Evolutionary conservation across 2,113 vertebrate genomes (phyloP), one percentile per base, ranked within the genome.

Genomic region (Agapornis roseicollis): DNA sequence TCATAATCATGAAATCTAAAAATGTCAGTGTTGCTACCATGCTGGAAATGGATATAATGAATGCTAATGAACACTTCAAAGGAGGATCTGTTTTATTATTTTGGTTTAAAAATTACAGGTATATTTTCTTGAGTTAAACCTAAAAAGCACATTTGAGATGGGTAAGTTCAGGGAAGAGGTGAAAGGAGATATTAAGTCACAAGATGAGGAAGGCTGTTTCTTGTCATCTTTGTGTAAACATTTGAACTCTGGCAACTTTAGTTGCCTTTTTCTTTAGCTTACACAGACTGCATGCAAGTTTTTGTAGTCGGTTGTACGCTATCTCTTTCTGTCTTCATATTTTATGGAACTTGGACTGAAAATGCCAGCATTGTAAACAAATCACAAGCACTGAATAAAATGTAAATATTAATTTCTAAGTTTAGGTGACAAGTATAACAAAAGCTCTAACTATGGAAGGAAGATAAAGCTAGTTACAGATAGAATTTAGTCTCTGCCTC

Each of bases 1-100:
- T 94, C 56, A 19, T 74, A 90, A 89, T 89, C 41, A 58, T 46
- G 80, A 92, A 93, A 91, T 89, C 65, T 87, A 42, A 87, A 87
- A 88, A 49, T 56, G 56, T 70, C 64, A 52, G 69, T 64, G 28
- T 49, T 1, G 5, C 56, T 84, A 17, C 44, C 0, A 1, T 24
- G 56, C 72, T 88, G 80, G 68, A 91, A 95, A 68, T 52, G 31
- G 56, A 64, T 90, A 76, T 69, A 88, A 81, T 79, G 65, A 44
- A 87, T 86, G 83, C n/a, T 92, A 87, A 89, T 90, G 56, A 93
- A 90, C n/a, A 79, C 89, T 96, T 95, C 88, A 86, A 94, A 97
- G 77, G 20, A 87, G 23, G 33, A 88, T 29, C 33, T 74, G 65
- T 7, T 92, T 94, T 90, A 60, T 94, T 95, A 81, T 86, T 88